These are phyloP conservation scores for Archocentrus centrarchus DNA, from an alignment of 2,113 vertebrate species.

Conservation along the genomic window DNA sequence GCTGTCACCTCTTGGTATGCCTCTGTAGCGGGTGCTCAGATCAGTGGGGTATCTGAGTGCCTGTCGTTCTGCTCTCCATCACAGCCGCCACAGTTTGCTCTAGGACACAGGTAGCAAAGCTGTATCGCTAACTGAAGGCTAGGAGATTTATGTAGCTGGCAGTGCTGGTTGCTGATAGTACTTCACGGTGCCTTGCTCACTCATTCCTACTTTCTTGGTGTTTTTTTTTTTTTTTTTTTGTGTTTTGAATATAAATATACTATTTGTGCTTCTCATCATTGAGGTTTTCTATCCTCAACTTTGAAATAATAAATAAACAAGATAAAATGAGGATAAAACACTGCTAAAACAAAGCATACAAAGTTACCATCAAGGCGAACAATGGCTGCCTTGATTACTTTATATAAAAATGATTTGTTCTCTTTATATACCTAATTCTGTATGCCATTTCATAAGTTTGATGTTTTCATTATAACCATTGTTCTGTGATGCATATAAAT, in stretches of 20 bases:
- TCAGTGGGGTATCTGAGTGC: conserved; percentile 70
- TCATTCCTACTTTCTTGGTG: not conserved
- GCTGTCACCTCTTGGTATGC: conserved; percentile 74
- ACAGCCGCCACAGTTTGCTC: conserved; percentile 50
- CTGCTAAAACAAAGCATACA: not conserved
- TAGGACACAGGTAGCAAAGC: conserved; percentile 67
- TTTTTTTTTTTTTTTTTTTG: not conserved
- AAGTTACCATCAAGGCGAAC: not conserved
- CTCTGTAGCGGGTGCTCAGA: conserved; percentile 62
- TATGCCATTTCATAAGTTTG: too few relatives aligned
- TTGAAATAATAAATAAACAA: too few relatives aligned
- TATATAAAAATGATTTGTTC: too few relatives aligned
- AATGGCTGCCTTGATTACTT: not conserved
- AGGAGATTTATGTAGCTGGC: conserved; percentile 53
- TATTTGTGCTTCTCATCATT: not conserved
- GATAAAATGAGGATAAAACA: not conserved
- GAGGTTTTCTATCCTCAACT: not conserved
- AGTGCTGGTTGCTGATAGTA: conserved; percentile 46
- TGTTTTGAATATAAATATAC: not conserved
- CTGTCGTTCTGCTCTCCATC: conserved; percentile 72
- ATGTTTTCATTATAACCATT: too few relatives aligned
- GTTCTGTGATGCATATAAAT: too few relatives aligned
- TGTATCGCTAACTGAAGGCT: conserved; percentile 34
- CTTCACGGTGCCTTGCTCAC: conserved; percentile 20
- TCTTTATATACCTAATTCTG: too few relatives aligned